Percentiles rank a stretch among this genome's conserved stretches.
phyloP scores from a whole-genome alignment of 1,140 invertebrate species.

The Mycetomoellerius zeteki region DNA sequence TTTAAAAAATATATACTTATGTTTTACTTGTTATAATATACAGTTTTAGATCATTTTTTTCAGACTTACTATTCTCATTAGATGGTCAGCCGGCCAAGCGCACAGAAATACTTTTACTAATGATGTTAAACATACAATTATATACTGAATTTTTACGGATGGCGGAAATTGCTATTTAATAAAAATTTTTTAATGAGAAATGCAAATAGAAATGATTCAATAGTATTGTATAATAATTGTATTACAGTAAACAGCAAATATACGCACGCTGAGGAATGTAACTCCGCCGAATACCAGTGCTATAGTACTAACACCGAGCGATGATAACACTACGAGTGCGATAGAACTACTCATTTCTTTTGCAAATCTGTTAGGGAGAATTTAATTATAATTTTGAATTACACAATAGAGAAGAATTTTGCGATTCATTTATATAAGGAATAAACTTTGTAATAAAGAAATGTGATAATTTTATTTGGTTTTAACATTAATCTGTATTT shows the following conservation, averaged over 20 bases:
- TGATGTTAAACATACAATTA: conserved; percentile 28
- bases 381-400: neutral
- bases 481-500: neutral
- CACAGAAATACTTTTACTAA: conserved; percentile 61
- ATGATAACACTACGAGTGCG: conserved; percentile 7
- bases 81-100: conserved; percentile 57
- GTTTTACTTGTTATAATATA: neutral
- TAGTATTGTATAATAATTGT: neutral
- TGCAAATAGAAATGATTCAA: neutral
- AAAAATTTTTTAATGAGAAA: conserved; percentile 56
- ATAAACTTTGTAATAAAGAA: neutral
- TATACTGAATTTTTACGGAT: conserved; percentile 60
- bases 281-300: conserved; percentile 15
- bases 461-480: neutral
- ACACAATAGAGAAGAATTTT: neutral
- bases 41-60: neutral
- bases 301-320: conserved; percentile 16
- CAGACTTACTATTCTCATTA: conserved; percentile 37
- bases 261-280: conserved; percentile 25
- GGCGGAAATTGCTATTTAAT: conserved; percentile 28
- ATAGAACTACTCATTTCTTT: conserved; percentile 27
- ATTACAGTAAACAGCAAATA: neutral
- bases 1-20: neutral
- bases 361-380: neutral
- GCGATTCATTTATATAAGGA: neutral